Evolutionary conservation across 2,113 vertebrate genomes (phyloP).

Genomic region (Brienomyrus brachyistius): DNA sequence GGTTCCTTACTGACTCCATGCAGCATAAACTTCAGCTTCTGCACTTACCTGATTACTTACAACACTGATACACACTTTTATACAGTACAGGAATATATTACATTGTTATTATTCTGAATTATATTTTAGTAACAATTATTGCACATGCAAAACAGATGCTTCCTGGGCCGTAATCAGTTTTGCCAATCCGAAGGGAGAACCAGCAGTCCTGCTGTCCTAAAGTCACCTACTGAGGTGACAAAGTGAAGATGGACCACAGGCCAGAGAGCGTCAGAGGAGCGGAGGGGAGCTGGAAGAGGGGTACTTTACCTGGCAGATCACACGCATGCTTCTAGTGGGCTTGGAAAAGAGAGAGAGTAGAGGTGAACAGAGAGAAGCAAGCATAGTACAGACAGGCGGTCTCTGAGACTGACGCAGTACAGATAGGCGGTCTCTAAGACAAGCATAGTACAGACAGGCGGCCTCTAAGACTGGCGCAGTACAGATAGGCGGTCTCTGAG

Average conservation of each 20-base stretch:
- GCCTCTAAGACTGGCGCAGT: neutral
- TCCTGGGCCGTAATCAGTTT: neutral
- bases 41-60: neutral
- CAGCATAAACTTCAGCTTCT: neutral
- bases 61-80: neutral
- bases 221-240: neutral
- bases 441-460: neutral
- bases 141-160: neutral
- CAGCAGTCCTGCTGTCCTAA: neutral
- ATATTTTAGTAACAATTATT: neutral
- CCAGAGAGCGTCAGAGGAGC: slow-evolving; percentile 51
- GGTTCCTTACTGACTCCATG: neutral
- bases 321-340: slow-evolving; percentile 99
- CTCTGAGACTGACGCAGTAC: slow-evolving; percentile 7
- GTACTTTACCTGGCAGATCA: slow-evolving; percentile 98
- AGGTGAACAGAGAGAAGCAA: slow-evolving; percentile 81
- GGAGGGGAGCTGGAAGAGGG: slow-evolving; percentile 56
- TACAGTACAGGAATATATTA: neutral
- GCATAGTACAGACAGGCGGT: slow-evolving; percentile 48
- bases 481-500: slow-evolving; percentile 27
- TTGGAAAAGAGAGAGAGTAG: slow-evolving; percentile 90
- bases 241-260: slow-evolving; percentile 40
- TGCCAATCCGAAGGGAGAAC: neutral
- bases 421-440: neutral
- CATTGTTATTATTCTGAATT: neutral